Evolutionary conservation across 2,113 vertebrate species (phyloP), one percentile per base, ranked within the genome.

Genomic region (Nibea coibor): DNA sequence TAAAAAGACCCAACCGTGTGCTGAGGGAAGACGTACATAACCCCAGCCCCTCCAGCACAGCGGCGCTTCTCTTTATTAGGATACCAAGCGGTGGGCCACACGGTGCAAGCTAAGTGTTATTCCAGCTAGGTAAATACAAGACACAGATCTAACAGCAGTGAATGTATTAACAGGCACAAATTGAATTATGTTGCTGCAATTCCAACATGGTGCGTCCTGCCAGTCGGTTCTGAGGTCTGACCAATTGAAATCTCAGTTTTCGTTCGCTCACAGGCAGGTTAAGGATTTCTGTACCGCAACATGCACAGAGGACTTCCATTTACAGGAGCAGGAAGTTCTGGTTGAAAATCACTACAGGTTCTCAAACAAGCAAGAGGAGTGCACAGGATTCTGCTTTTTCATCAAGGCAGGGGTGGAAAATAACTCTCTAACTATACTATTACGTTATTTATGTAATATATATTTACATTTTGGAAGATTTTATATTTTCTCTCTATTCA

Each of bases 41-140:
- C 84, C 20, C 28, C 67, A 48, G 74, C 57, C 67, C 76, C 81
- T 81, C 75, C 53, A 39, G 84, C 79, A 77, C 59, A 72, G 85
- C 80, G 59, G 81, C 67, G 6, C 75, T 72, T 81, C 83, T 87
- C 80, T 87, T 75, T 85, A 88, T 91, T 85, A 90, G 35, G 80
- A 88, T 82, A 84, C 75, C 2, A 24, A 78, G 79, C 66, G n/a
- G 78, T 56, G 72, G 73, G 82, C 85, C 47, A 14, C 82, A 84
- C 43, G 20, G 62, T 39, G 16, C 66, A 64, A 50, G 56, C 87
- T 81, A 70, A 89, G 79, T 92, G 90, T 92, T 94, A 89, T 93
- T 94, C 77, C 92, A 95, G 93, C 94, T 94, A 92, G 71, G 81
- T 88, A 92, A 95, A 95, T 71, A 93, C 82, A 86, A 80, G 69